phyloP scores from a whole-genome alignment of 2,888 invertebrate species.

The Morpho helenor region DNA sequence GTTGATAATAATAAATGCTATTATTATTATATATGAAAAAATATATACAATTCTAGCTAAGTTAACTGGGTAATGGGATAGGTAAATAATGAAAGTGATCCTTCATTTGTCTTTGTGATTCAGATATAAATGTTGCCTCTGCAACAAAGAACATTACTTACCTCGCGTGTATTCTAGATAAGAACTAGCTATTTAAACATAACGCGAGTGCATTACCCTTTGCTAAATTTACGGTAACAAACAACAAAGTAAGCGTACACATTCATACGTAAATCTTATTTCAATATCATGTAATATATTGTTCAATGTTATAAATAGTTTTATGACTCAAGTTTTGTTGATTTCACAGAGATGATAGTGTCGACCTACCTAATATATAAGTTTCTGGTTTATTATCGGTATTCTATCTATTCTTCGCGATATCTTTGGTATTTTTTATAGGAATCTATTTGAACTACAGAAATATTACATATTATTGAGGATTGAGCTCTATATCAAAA shows the following conservation, averaged over 20 bases:
- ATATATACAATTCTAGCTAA: not conserved
- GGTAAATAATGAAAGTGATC: slow-evolving; percentile 12
- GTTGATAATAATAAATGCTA: slow-evolving; percentile 2
- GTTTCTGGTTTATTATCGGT: too few relatives aligned
- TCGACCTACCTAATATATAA: too few relatives aligned
- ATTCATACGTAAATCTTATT: not conserved
- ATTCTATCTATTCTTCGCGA: too few relatives aligned
- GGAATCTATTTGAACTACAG: too few relatives aligned
- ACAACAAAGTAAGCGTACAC: slow-evolving; percentile 8
- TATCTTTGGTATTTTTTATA: too few relatives aligned
- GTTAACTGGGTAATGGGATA: slow-evolving; percentile 26
- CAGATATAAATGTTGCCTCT: slow-evolving; percentile 23
- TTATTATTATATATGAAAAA: not conserved
- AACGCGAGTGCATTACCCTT: slow-evolving; percentile 21
- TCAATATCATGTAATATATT: too few relatives aligned
- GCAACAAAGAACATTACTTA: slow-evolving; percentile 21
- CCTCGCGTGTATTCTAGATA: slow-evolving; percentile 20
- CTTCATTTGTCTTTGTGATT: slow-evolving; percentile 7
- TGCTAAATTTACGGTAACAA: slow-evolving; percentile 6
- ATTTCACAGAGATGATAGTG: too few relatives aligned
- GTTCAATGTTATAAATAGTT: too few relatives aligned
- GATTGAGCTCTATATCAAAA: too few relatives aligned
- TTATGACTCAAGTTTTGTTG: too few relatives aligned
- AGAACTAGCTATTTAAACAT: slow-evolving; percentile 19
- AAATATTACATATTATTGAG: too few relatives aligned